phyloP scores from a whole-genome alignment of 2,797 vertebrate species.

The Nothura maculosa region DNA sequence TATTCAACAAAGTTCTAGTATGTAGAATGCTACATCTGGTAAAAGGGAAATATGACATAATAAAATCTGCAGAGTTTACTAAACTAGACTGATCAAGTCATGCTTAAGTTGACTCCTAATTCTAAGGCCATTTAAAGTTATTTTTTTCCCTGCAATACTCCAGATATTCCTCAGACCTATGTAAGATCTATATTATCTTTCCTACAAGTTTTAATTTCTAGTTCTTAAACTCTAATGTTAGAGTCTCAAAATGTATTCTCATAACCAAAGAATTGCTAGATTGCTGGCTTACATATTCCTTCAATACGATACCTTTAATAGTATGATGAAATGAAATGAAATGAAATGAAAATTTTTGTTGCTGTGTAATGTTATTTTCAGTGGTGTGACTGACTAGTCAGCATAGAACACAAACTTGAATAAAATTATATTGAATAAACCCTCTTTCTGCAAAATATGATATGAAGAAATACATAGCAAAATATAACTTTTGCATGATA shows the following conservation, averaged over 20 bases:
- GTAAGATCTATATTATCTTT: neutral
- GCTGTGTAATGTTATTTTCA: neutral
- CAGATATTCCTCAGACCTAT: neutral
- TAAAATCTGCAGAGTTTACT: neutral
- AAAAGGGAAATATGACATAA: neutral
- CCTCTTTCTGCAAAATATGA: neutral
- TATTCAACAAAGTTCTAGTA: neutral
- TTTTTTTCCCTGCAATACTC: neutral
- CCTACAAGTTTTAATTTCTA: neutral
- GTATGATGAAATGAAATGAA: too few species aligned
- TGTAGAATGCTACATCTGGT: neutral
- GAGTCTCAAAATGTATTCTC: neutral
- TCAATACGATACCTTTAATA: neutral
- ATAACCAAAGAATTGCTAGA: neutral
- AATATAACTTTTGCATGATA: neutral
- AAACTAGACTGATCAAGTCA: neutral
- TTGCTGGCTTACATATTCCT: neutral
- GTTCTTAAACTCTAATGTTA: neutral
- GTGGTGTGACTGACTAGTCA: neutral
- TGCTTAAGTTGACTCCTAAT: neutral
- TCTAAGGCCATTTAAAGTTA: neutral
- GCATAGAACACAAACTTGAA: rapidly evolving
- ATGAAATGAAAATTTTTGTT: neutral
- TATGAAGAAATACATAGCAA: neutral
- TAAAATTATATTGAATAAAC: neutral